Evolutionary conservation across 1,140 invertebrate genomes (phyloP).

Genomic region (Phthorimaea operculella): DNA sequence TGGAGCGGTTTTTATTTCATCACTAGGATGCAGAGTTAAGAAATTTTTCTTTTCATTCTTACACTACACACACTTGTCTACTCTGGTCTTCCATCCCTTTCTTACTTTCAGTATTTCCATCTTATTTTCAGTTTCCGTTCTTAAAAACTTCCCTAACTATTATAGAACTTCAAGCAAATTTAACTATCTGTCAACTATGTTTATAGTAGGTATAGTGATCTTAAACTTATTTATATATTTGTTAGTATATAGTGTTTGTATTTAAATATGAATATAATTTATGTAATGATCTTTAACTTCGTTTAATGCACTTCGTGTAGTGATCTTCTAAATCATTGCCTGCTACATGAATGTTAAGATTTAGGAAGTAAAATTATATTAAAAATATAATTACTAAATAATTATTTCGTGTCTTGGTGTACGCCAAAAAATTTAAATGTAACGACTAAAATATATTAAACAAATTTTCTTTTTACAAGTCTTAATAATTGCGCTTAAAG

Average conservation of each 20-base stretch:
- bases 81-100: constrained; percentile 38
- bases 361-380: constrained; percentile 25
- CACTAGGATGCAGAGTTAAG: no score
- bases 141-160: constrained; percentile 16
- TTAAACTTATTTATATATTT: constrained; percentile 17
- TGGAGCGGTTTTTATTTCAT: no score
- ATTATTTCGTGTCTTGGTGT: constrained; percentile 40
- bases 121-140: constrained; percentile 10
- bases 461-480: constrained; percentile 29
- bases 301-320: constrained; percentile 53
- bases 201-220: constrained; percentile 30
- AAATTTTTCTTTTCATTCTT: no score
- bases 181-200: constrained; percentile 44
- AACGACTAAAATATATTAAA: constrained; percentile 14
- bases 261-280: constrained; percentile 12
- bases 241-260: constrained; percentile 11
- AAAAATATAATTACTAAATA: constrained; percentile 34
- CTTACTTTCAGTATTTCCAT: constrained; percentile 20
- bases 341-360: constrained; percentile 46
- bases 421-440: constrained; percentile 38
- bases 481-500: constrained; percentile 47
- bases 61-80: constrained; percentile 29
- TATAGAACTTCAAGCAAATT: constrained; percentile 52
- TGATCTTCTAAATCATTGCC: constrained; percentile 33
- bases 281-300: constrained; percentile 22